A percentile compares a stretch with the other conserved stretches of the same genome.
These are phyloP conservation scores for Sternotherus odoratus DNA, from an alignment of 2,797 vertebrate species.

Conservation along the genomic window DNA sequence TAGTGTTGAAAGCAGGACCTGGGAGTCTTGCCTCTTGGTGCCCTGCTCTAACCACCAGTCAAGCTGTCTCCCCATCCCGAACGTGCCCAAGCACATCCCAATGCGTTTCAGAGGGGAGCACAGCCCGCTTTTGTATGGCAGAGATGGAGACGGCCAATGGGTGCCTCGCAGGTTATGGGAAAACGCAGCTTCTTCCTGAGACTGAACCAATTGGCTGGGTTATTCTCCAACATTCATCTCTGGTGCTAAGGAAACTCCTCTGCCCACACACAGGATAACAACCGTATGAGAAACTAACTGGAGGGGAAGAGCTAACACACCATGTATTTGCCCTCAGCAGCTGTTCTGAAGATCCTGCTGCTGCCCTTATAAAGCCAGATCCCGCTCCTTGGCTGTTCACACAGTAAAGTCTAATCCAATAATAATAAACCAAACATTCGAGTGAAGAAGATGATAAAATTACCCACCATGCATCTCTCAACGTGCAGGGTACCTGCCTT, in stretches of 20 bases:
- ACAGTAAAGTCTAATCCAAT: not conserved
- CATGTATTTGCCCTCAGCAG: not conserved
- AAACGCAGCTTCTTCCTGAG: not conserved
- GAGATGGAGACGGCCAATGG: not conserved
- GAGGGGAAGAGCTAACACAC: not conserved
- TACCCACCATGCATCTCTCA: constrained; percentile 88
- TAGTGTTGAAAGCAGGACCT: not conserved
- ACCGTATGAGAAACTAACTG: not conserved
- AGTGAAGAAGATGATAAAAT: not conserved
- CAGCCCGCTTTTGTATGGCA: not conserved
- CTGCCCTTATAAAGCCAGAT: not conserved
- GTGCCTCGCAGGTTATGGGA: not conserved
- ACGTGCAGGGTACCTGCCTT: constrained; percentile 89
- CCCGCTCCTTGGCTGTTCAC: not conserved
- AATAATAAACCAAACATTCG: not conserved
- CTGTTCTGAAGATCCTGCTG: not conserved
- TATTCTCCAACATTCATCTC: not conserved
- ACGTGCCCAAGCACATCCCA: not conserved
- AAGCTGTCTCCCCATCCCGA: not conserved
- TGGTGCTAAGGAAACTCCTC: not conserved
- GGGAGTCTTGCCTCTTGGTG: not conserved
- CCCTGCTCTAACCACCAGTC: not conserved
- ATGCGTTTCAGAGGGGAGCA: not conserved
- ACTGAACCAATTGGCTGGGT: not conserved
- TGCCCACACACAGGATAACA: not conserved